Percentiles rank a stretch among this genome's conserved stretches.
Conservation (phyloP, 1,140 invertebrate species). For the Trichogramma pretiosum region DNA sequence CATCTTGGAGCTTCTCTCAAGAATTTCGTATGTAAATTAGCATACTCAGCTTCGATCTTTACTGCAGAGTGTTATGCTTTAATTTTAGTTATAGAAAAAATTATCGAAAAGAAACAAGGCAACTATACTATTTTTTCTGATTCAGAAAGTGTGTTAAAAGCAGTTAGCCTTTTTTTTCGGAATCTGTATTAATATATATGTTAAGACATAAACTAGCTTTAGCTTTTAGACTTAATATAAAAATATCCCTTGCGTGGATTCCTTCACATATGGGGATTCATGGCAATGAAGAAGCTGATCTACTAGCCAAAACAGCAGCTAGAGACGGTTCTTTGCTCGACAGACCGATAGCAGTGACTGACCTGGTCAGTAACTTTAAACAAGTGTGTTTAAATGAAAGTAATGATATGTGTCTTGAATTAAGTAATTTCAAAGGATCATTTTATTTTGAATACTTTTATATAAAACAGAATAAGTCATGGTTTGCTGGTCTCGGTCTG, state of each 20-base stretch:
- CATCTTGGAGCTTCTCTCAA: too few relatives aligned
- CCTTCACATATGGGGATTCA: not conserved
- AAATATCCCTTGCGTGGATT: slow-evolving; percentile 1
- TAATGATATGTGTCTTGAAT: not conserved
- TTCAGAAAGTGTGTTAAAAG: too few relatives aligned
- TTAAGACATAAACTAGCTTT: not conserved
- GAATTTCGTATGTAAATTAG: too few relatives aligned
- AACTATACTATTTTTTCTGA: not conserved
- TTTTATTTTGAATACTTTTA: slow-evolving; percentile 1
- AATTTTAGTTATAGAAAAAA: not conserved
- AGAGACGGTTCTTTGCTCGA: not conserved
- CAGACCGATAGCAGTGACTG: not conserved
- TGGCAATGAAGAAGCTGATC: slow-evolving; percentile 4
- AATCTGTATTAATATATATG: not conserved
- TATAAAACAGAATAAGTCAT: not conserved
- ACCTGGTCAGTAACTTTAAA: not conserved
- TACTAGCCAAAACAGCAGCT: not conserved
- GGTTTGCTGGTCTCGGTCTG: not conserved
- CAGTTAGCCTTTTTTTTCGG: not conserved
- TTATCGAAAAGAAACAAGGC: not conserved
- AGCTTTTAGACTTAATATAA: not conserved
- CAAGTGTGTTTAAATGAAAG: not conserved
- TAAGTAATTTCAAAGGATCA: not conserved
- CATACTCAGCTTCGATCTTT: too few relatives aligned
- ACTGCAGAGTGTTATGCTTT: too few relatives aligned